Conservation (phyloP, 1,140 invertebrate species). For the Ceratosolen solmsi region DNA sequence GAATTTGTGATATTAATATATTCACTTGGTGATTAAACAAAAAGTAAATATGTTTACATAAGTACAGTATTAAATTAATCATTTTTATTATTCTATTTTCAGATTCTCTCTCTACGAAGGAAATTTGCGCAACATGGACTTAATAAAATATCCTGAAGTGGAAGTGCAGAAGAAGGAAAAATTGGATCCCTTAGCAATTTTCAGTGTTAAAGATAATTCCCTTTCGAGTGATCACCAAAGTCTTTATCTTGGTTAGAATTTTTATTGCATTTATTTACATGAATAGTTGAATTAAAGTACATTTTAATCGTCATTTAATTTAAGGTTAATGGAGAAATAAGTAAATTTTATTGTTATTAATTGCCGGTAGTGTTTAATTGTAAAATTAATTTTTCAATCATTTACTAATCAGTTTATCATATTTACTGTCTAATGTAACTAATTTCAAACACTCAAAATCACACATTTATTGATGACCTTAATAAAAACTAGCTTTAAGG, state of each 20-base stretch:
- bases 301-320: background rate
- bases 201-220: slow-evolving; percentile 19
- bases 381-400: no score
- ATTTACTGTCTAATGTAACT: no score
- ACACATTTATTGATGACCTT: no score
- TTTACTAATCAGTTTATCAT: no score
- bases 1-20: background rate
- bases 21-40: background rate
- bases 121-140: background rate
- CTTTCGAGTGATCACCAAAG: background rate
- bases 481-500: no score
- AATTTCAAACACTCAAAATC: no score
- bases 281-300: background rate
- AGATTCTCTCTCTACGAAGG: background rate
- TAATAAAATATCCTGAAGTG: no score
- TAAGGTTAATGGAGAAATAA: background rate
- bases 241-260: slow-evolving; percentile 18
- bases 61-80: background rate
- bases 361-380: no score
- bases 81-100: slow-evolving; percentile 19
- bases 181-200: background rate
- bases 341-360: background rate
- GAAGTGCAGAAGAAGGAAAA: background rate
- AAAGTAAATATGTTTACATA: background rate
- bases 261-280: background rate